phyloP scores from a whole-genome alignment of 2,113 vertebrate genomes.

The Tor tambroides region DNA sequence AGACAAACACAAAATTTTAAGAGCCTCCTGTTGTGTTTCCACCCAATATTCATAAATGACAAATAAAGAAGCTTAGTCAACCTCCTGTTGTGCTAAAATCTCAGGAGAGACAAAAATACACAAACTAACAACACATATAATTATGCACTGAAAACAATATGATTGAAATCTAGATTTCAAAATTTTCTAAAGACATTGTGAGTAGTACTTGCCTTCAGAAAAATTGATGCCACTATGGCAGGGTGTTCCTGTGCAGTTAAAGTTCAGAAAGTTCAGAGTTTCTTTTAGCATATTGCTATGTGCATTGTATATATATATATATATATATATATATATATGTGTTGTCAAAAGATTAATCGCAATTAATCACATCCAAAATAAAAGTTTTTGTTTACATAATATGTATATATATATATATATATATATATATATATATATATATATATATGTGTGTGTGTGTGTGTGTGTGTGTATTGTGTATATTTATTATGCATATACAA shows the following conservation, averaged over 20 bases:
- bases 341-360: too few relatives aligned
- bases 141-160: neutral
- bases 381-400: too few relatives aligned
- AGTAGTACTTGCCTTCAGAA: neutral
- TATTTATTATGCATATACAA: too few relatives aligned
- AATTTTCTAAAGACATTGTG: neutral
- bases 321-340: too few relatives aligned
- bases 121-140: neutral
- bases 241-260: neutral
- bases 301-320: too few relatives aligned
- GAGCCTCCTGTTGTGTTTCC: conserved; percentile 55
- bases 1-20: conserved; percentile 53
- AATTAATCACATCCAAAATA: too few relatives aligned
- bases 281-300: too few relatives aligned
- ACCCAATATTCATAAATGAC: conserved; percentile 2
- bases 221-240: neutral
- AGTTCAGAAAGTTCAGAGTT: neutral
- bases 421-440: too few relatives aligned
- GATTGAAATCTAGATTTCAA: neutral
- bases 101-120: neutral
- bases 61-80: conserved; percentile 11
- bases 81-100: neutral
- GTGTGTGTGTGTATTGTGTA: too few relatives aligned
- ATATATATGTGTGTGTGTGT: too few relatives aligned
- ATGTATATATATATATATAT: too few relatives aligned